phyloP scores from a whole-genome alignment of 2,797 vertebrate species.

The Hapalemur alaotrensis region DNA sequence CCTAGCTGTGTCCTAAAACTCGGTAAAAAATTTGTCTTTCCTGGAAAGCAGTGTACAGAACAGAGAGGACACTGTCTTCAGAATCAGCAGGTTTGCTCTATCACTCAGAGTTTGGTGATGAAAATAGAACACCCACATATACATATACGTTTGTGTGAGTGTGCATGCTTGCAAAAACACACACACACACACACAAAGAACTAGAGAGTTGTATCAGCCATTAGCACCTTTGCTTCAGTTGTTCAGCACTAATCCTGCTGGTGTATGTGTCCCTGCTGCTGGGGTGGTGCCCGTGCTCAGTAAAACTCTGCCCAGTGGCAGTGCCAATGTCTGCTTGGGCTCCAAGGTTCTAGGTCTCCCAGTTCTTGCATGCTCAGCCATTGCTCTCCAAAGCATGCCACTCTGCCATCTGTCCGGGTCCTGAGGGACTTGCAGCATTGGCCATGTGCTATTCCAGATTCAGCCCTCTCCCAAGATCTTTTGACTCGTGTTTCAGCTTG shows the following conservation, averaged over 20 bases:
- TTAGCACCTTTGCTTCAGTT: neutral
- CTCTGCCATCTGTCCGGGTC: neutral
- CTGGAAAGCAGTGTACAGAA: neutral
- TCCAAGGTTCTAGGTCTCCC: neutral
- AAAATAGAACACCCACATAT: neutral
- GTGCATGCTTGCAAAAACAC: neutral
- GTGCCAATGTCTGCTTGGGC: neutral
- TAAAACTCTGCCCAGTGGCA: neutral
- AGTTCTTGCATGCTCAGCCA: neutral
- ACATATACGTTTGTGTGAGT: too few species aligned
- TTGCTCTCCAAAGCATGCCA: neutral
- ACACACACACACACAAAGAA: neutral
- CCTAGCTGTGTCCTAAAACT: neutral
- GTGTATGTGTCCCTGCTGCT: rapidly evolving
- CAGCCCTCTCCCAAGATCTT: neutral
- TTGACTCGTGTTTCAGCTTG: neutral
- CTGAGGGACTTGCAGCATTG: neutral
- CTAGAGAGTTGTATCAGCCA: neutral
- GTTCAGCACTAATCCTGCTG: neutral
- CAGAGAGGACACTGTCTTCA: neutral
- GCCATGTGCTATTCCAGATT: neutral
- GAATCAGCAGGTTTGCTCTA: neutral
- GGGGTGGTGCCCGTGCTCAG: too few species aligned
- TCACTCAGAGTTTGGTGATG: neutral
- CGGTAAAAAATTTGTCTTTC: neutral